A percentile compares a stretch with the other conserved stretches of the same genome.
phyloP scores from a whole-genome alignment of 2,113 vertebrate genomes.

The Etheostoma spectabile region DNA sequence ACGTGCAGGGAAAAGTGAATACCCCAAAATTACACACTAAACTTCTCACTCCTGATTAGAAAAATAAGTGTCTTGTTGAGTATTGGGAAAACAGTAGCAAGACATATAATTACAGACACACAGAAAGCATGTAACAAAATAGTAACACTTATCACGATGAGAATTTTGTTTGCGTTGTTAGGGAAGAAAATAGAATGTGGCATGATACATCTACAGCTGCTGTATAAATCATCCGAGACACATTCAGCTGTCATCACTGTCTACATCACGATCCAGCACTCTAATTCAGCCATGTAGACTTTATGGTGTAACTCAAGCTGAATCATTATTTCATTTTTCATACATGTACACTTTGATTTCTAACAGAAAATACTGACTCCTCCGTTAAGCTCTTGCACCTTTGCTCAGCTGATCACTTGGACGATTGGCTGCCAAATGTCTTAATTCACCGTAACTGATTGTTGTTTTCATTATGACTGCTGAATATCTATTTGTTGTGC shows the following conservation, averaged over 20 bases:
- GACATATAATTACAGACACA: background rate
- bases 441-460: background rate
- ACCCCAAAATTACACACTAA: background rate
- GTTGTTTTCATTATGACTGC: background rate
- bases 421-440: background rate
- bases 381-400: background rate
- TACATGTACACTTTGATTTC: background rate
- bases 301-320: background rate
- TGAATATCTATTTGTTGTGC: slow-evolving; percentile 6
- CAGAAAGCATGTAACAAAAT: background rate
- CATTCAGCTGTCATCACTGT: background rate
- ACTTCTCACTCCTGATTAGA: background rate
- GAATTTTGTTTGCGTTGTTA: background rate
- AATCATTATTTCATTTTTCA: background rate
- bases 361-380: background rate
- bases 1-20: background rate
- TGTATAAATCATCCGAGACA: background rate
- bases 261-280: background rate
- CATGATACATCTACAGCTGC: background rate
- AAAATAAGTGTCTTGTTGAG: background rate
- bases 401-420: background rate
- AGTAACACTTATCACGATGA: background rate
- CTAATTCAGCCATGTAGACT: background rate
- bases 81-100: background rate
- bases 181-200: background rate